Base-by-base conservation (phyloP, 2,797 vertebrate species). In the Neostethus bicornis region DNA sequence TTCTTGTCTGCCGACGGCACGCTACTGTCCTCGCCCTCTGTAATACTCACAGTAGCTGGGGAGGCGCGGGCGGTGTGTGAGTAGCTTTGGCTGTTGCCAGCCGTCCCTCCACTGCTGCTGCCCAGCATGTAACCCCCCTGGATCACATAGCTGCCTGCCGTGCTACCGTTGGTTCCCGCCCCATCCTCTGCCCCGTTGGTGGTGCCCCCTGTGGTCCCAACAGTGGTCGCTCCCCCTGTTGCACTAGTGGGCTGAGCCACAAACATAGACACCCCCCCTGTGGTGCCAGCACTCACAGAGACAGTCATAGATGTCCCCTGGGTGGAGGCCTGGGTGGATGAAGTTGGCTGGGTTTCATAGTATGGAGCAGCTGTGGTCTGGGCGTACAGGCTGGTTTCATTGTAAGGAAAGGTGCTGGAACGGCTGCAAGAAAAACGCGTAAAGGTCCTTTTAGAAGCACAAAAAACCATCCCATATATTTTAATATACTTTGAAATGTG, bases 61-160 rank as follows among this genome's bases (percentile, higher is more conserved):
- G 96, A 97, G 89, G 95, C 93, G 54, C 96, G 94, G 77, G 94
- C 93, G 70, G 92, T 94, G 76, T 95, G 94, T 23, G 94, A 93
- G 85, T 95, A 96, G 85, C 86, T 93, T 85, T 96, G 95, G 76
- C 90, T 91, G 75, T 89, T 92, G 72, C 85, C 78, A 35, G 85
- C 75, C 31, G 81, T 66, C 49, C 81, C 79, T 57, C 77, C 85
- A 4, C 59, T 61, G 42, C 81, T 81, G 85, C 85, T 82, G 75
- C 94, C 91, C 80, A 96, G 86, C 94, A 97, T 93, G 88, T 96
- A 97, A 73, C 95, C 94, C 58, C 92, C 94, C 80, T 97, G 95
- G 90, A 97, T 96, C 83, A 97, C 94, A 34, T 96, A 97, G 88
- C 95, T 96, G 67, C 90, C 87, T 23, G 90, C 65, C 5, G 88